Percentiles rank a stretch among this genome's conserved stretches.
These are phyloP conservation scores for Serilophus lunatus DNA, from an alignment of 2,113 vertebrate genomes.

Conservation along the genomic window DNA sequence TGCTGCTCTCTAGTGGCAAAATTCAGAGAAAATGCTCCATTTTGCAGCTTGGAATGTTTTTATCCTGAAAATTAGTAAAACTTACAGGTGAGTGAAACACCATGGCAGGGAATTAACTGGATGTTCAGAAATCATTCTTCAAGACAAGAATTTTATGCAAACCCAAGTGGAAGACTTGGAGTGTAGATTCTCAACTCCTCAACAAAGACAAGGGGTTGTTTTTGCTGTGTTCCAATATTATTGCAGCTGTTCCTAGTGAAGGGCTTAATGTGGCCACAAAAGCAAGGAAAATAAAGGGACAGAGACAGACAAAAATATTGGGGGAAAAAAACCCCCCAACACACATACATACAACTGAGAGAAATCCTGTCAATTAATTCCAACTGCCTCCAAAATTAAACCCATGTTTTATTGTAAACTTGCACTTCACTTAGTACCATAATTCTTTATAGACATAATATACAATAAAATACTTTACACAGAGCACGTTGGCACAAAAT, in stretches of 20 bases:
- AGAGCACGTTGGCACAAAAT: constrained; percentile 63
- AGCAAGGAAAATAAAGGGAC: neutral
- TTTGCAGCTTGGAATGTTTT: neutral
- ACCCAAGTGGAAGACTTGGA: neutral
- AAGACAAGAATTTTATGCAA: neutral
- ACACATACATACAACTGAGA: accelerated
- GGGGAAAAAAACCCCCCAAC: accelerated
- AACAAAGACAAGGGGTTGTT: neutral
- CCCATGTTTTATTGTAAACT: constrained; percentile 26
- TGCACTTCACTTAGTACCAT: constrained; percentile 22
- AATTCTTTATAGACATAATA: constrained; percentile 64
- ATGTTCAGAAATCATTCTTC: neutral
- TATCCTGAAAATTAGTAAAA: neutral
- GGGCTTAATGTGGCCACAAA: neutral
- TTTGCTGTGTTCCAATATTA: neutral
- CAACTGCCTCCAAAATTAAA: neutral
- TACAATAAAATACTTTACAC: constrained; percentile 64
- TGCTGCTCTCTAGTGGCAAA: constrained; percentile 55
- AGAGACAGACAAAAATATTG: neutral
- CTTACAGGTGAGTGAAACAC: neutral
- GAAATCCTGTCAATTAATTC: neutral
- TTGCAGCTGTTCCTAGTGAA: neutral
- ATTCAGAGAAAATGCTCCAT: neutral
- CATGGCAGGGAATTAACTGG: neutral
- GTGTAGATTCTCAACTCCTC: neutral